Percentiles rank a stretch among this genome's conserved stretches.
Evolutionary conservation across 2,797 vertebrate genomes (phyloP).

Genomic region (Sebastes hopkinsi): DNA sequence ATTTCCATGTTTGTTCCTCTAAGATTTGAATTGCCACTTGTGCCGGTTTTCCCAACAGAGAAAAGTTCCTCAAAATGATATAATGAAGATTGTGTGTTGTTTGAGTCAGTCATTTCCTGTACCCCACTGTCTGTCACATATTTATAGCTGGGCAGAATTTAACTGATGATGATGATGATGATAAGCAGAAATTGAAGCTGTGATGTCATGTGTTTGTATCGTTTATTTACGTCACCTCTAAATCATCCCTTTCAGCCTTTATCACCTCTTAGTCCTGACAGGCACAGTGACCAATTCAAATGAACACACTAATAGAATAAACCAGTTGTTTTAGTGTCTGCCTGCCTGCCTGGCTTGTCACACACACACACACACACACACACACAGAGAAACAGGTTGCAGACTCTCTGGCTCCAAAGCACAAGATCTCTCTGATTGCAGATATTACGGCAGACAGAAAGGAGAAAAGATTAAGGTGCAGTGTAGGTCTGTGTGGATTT

Average conservation of each 20-base stretch:
- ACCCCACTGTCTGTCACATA: not conserved
- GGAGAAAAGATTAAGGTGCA: conserved; percentile 68
- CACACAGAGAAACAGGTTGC: conserved; percentile 61
- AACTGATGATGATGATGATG: conserved; percentile 16
- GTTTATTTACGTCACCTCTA: not conserved
- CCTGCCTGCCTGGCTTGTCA: conserved; percentile 42
- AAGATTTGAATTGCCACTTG: not conserved
- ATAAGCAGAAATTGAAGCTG: not conserved
- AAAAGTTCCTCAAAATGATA: not conserved
- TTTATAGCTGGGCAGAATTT: not conserved
- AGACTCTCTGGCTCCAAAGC: conserved; percentile 77
- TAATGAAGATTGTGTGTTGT: not conserved
- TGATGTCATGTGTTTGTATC: conserved; percentile 2
- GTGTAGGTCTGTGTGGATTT: conserved; percentile 55
- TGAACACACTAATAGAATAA: conserved; percentile 62
- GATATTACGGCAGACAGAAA: conserved; percentile 72
- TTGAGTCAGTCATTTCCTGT: not conserved
- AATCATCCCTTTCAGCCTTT: conserved; percentile 28
- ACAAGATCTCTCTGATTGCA: conserved; percentile 75
- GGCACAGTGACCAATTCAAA: conserved; percentile 33
- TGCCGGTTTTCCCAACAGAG: not conserved
- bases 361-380: conserved; percentile 32
- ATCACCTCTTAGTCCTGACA: conserved; percentile 45
- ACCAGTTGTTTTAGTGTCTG: conserved; percentile 67
- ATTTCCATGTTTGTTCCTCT: not conserved